Base-by-base conservation (phyloP, 2,113 vertebrate species). In the Apteryx mantelli region DNA sequence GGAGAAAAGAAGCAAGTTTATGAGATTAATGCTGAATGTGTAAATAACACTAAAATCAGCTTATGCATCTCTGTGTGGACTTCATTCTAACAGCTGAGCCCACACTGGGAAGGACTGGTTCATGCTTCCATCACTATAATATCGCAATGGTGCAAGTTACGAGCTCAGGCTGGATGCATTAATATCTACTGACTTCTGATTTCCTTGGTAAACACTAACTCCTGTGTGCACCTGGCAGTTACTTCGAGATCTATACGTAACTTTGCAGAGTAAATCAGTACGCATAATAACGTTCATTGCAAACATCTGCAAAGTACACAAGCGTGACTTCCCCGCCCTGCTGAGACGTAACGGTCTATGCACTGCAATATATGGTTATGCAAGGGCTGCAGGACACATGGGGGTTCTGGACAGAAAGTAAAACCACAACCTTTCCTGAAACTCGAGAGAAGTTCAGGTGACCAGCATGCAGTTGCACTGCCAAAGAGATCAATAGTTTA, bases 131-230 rank as follows among this genome's bases (percentile, higher is more conserved):
- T 84, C 95, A 82, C 79, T 92, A 44, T 65, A 77, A 53, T 50
- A 91, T 61, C 77, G 68, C 85, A 92, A 95, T 77, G 42, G 60
- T 92, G 42, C 84, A 82, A 85, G 55, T 92, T 96, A 93, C 40
- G 82, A 89, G 70, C 75, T 88, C 78, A 86, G 82, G 70, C 21
- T 92, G 84, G 66, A 92, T 76, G 83, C 88, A 95, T 97, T 95
- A 95, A 95, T 86, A 87, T 95, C 95, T 93, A 96, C 83, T 88
- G 82, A 83, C 55, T 92, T 48, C 30, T 86, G 80, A 89, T 95
- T 94, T 96, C 81, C 84, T 92, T 36, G 56, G 88, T 86, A 85
- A 95, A 85, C 86, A 88, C 30, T 65, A 71, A 82, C 60, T 92
- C 53, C 69, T 42, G 25, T 34, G n/a, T 73, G 68, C 56, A 93